phyloP scores from a whole-genome alignment of 2,888 invertebrate species.

The Stratiomys singularior region DNA sequence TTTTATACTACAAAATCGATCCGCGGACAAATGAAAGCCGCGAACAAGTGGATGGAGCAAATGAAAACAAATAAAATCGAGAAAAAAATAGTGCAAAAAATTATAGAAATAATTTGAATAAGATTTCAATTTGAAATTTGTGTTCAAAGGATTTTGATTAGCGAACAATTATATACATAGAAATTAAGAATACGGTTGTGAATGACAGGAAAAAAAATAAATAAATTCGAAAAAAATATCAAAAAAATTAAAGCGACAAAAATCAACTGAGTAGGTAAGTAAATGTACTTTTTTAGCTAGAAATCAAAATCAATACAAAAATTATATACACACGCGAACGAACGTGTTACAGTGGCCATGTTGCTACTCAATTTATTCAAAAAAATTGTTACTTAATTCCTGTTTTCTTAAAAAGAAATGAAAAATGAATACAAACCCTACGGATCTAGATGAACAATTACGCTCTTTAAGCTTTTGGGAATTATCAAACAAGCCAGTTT shows the following conservation, averaged over 20 bases:
- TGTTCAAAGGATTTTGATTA: not conserved
- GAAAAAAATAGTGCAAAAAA: too few species aligned
- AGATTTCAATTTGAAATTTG: not conserved
- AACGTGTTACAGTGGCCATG: not conserved
- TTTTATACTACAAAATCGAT: not conserved
- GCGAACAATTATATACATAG: conserved; percentile 6
- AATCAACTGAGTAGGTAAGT: conserved; percentile 26
- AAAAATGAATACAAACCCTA: too few species aligned
- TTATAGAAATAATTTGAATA: too few species aligned
- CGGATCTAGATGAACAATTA: too few species aligned
- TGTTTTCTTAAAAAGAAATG: not conserved
- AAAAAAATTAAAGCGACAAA: conserved; percentile 11
- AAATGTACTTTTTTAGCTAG: conserved; percentile 9
- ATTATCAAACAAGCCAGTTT: too few species aligned
- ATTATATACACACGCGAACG: not conserved
- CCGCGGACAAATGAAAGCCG: not conserved
- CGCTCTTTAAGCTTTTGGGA: too few species aligned
- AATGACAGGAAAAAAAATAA: conserved; percentile 36
- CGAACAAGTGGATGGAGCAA: not conserved
- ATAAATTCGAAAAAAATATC: conserved; percentile 12
- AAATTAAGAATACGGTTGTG: conserved; percentile 45
- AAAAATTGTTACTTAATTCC: not conserved
- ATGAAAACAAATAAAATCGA: too few species aligned
- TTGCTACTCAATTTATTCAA: not conserved
- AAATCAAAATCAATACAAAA: conserved; percentile 7